Evolutionary conservation across 2,113 vertebrate genomes (phyloP).

Genomic region (Gobiocypris rarus): DNA sequence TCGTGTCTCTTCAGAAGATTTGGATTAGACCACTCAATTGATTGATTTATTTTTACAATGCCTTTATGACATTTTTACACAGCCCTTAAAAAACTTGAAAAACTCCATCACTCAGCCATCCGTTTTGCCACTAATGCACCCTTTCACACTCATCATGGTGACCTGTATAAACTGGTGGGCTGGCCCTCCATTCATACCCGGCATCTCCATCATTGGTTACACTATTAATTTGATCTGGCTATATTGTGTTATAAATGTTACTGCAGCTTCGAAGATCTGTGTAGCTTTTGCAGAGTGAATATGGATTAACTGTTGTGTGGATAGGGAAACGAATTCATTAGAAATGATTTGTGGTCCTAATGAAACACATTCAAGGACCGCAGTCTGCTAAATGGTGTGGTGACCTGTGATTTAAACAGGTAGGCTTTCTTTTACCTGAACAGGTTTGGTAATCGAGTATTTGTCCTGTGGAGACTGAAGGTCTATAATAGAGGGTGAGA

Average conservation of each 20-base stretch:
- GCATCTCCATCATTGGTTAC: no score
- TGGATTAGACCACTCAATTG: no score
- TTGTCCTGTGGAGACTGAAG: constrained; percentile 11
- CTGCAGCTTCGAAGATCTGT: neutral
- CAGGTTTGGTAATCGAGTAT: neutral
- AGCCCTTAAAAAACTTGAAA: no score
- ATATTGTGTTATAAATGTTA: neutral
- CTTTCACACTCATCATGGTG: no score
- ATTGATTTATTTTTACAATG: no score
- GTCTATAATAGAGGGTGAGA: neutral
- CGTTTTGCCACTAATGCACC: no score
- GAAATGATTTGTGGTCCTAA: neutral
- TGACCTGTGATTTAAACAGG: neutral
- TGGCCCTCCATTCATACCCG: no score
- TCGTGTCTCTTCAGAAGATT: no score
- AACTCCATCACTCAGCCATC: no score
- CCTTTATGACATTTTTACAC: no score
- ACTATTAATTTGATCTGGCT: neutral
- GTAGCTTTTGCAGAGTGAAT: neutral
- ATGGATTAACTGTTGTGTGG: neutral
- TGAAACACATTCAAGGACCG: neutral
- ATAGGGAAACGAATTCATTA: neutral
- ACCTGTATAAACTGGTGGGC: no score
- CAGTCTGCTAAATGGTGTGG: neutral
- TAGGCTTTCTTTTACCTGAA: neutral